phyloP scores from a whole-genome alignment of 2,888 invertebrate genomes.

The Chaitophorus viminalis region DNA sequence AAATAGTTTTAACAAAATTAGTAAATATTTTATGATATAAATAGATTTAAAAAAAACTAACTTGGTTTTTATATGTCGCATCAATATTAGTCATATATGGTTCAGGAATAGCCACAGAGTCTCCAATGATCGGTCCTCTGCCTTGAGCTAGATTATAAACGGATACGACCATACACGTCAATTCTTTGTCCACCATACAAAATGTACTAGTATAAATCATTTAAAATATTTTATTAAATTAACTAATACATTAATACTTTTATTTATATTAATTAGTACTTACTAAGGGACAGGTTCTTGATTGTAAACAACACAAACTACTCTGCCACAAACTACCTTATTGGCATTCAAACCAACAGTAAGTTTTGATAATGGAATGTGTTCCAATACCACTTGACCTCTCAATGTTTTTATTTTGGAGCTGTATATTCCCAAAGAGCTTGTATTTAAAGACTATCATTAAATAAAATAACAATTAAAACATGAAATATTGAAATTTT shows the following conservation, averaged over 20 bases:
- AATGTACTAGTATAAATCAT: conserved; percentile 74
- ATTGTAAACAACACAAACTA: conserved; percentile 81
- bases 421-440: conserved; percentile 77
- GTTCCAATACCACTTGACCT: conserved; percentile 69
- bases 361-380: conserved; percentile 71
- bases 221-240: conserved; percentile 2
- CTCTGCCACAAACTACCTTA: conserved; percentile 79
- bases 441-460: conserved; percentile 73
- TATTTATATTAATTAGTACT: conserved; percentile 67
- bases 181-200: conserved; percentile 80
- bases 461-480: conserved; percentile 64
- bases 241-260: not conserved
- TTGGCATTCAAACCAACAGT: conserved; percentile 75
- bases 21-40: conserved; percentile 7
- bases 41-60: conserved; percentile 66
- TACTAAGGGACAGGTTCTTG: conserved; percentile 83
- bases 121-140: conserved; percentile 84
- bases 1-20: conserved; percentile 65
- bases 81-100: conserved; percentile 75
- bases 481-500: not conserved
- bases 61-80: conserved; percentile 71
- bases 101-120: conserved; percentile 83
- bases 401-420: conserved; percentile 60
- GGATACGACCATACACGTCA: conserved; percentile 78
- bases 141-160: conserved; percentile 87